Evolutionary conservation across 1,140 invertebrate species (phyloP).

Genomic region (Akabosia matsudoensis): DNA sequence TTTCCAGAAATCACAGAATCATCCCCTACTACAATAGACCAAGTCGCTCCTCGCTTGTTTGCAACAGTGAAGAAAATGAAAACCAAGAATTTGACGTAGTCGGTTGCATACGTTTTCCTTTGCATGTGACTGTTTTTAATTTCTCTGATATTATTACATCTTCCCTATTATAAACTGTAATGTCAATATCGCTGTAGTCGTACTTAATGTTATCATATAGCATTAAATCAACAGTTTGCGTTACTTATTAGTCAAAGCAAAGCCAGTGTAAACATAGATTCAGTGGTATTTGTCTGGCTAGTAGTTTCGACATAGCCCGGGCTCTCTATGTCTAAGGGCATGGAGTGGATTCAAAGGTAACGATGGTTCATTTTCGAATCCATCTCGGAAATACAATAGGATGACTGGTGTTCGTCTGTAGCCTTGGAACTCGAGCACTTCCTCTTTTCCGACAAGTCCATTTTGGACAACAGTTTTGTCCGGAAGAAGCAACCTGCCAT

Average conservation of each 20-base stretch:
- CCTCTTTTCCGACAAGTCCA: not conserved
- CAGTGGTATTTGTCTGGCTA: not conserved
- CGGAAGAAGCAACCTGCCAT: not conserved
- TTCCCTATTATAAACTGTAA: too few relatives aligned
- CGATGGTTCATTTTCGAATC: conserved; percentile 13
- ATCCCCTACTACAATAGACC: conserved; percentile 26
- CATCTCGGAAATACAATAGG: conserved; percentile 7
- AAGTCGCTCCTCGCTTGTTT: conserved; percentile 33
- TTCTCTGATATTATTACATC: not conserved
- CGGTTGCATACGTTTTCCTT: not conserved
- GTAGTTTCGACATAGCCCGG: conserved; percentile 14
- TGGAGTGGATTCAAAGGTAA: conserved; percentile 1
- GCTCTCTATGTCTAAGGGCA: not conserved
- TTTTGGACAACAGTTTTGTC: conserved; percentile 16
- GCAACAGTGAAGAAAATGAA: conserved; percentile 40
- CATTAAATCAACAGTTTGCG: too few relatives aligned
- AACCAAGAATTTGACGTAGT: not conserved
- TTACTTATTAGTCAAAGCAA: too few relatives aligned
- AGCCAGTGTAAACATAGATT: too few relatives aligned
- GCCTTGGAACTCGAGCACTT: conserved; percentile 10
- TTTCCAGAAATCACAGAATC: conserved; percentile 32
- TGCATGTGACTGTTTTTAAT: not conserved
- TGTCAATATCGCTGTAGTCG: too few relatives aligned
- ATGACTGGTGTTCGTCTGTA: not conserved
- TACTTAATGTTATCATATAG: too few relatives aligned